Percentiles rank a stretch among this genome's conserved stretches.
Conservation (phyloP, 2,888 invertebrate species). For the Rhopalosiphum nymphaeae region DNA sequence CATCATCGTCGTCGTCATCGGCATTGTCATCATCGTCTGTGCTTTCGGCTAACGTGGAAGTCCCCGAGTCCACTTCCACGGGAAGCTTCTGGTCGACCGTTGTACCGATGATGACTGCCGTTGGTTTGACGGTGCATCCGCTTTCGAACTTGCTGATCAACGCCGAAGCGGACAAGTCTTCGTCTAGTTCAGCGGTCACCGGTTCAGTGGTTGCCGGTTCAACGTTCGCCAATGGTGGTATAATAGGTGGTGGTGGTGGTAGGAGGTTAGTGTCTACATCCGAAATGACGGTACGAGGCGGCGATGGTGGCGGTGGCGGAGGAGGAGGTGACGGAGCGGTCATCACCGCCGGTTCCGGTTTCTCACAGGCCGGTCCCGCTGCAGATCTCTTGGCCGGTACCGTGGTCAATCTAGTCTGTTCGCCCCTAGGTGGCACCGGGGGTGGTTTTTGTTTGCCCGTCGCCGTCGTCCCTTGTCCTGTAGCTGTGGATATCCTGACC, state of each 20-base stretch:
- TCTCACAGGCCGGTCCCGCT: not conserved
- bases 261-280: not conserved
- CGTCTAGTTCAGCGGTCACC: not conserved
- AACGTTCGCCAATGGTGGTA: not conserved
- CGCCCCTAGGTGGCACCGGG: slow-evolving; percentile 68
- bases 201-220: not conserved
- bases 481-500: slow-evolving; percentile 60
- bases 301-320: slow-evolving; percentile 44
- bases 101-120: not conserved
- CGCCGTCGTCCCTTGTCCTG: not conserved
- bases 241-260: not conserved
- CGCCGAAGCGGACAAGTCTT: slow-evolving; percentile 57
- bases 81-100: not conserved
- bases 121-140: slow-evolving; percentile 38
- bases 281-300: not conserved
- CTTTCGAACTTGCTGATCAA: slow-evolving; percentile 60
- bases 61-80: slow-evolving; percentile 56
- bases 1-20: slow-evolving; percentile 66
- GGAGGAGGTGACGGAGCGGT: slow-evolving; percentile 40
- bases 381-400: slow-evolving; percentile 61
- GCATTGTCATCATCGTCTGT: slow-evolving; percentile 57
- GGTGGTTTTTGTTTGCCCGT: slow-evolving; percentile 68
- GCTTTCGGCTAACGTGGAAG: slow-evolving; percentile 62
- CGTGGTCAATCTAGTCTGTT: slow-evolving; percentile 68
- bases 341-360: not conserved